A percentile compares a stretch with the other conserved stretches of the same genome.
phyloP scores from a whole-genome alignment of 2,797 vertebrate species.

The Urophycis tenuis region DNA sequence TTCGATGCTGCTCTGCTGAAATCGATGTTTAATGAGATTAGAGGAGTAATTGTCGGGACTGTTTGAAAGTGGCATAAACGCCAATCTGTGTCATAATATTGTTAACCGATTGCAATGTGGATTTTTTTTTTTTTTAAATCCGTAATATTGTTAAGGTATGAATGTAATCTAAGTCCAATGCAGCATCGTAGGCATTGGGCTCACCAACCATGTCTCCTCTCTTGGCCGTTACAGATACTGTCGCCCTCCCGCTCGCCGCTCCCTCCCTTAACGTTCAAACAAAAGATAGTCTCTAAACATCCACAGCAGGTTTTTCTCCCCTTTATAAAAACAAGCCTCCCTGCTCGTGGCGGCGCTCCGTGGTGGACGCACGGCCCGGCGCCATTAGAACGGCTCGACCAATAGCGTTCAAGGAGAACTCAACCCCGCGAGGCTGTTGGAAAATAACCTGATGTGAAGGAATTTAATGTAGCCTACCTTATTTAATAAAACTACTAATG shows the following conservation, averaged over 20 bases:
- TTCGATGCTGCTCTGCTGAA: too few species aligned
- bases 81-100: constrained; percentile 65
- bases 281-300: constrained; percentile 33
- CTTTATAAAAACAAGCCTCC: constrained; percentile 69
- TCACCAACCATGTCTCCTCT: background rate
- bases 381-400: too few species aligned
- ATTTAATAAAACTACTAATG: background rate
- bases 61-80: background rate
- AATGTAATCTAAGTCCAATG: too few species aligned
- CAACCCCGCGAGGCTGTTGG: too few species aligned
- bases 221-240: background rate
- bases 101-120: constrained; percentile 33
- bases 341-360: constrained; percentile 33
- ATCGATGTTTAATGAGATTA: background rate
- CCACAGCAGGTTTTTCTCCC: constrained; percentile 32
- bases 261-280: too few species aligned
- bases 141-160: too few species aligned
- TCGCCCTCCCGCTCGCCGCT: constrained; percentile 31
- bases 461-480: background rate
- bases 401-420: background rate
- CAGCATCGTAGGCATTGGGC: background rate
- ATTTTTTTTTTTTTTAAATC: too few species aligned
- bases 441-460: background rate
- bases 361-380: constrained; percentile 8
- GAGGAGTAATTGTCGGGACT: background rate